Evolutionary conservation across 2,888 invertebrate genomes (phyloP), one percentile per base, ranked within the genome.

Genomic region (Sinodicranocentrus sp.): DNA sequence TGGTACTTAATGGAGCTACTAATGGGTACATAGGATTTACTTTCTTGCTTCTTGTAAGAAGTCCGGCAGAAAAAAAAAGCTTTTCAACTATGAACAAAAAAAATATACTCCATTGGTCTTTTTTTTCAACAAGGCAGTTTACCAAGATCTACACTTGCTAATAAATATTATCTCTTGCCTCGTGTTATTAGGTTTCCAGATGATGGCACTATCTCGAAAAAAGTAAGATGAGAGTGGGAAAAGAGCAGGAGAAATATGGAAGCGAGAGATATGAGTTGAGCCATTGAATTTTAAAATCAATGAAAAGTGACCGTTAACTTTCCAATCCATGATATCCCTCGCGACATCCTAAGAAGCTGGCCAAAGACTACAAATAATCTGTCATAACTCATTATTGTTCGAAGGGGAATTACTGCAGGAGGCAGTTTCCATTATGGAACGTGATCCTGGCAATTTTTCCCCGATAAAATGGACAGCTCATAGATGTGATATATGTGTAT

Each of bases 1-100:
- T 67, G 80, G 65, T 75, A 82, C 79, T 82, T 85, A 85, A 85
- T 85, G 85, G 85, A 85, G 79, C 82, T 79, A 76, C 85, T 85
- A 85, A 85, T 85, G 85, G 85, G 79, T 83, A 80, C 80, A 83
- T 82, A 70, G 85, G 85, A 85, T 85, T 85, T 85, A 83, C 83
- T 85, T 82, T 72, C 80, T 80, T 63, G 59, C 21, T 3, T 33
- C 33, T 33, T 33, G 33, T 33, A 33, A 10, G 3, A 33, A 57
- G 57, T 59, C 25, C 59, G 3, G n/a, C 59, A 25, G 6, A 3
- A 25, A 23, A 57, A 57, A 23, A 21, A 8, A 2, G 23, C 19
- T 33, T 10, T 33, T 33, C 26, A 59, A 23, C 59, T 23, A 54
- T n/a, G 19, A 54, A 54, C 19, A 19, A 23, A 26, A 21, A 21